These are phyloP conservation scores for Sinosuthora webbiana DNA, from an alignment of 2,113 vertebrate species.

Conservation along the genomic window DNA sequence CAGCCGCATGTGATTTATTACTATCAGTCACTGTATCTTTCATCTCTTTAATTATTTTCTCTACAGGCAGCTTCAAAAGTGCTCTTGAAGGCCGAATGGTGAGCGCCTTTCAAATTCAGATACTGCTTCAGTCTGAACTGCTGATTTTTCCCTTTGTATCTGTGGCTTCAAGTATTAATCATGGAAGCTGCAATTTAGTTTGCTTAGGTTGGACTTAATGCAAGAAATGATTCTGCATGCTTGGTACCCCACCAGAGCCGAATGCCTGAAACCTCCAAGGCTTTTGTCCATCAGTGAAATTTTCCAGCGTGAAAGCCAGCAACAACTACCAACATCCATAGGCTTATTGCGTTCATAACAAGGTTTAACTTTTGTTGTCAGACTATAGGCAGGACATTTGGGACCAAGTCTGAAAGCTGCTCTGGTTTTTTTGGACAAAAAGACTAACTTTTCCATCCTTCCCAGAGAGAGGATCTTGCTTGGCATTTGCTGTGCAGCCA, in stretches of 20 bases:
- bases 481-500: neutral
- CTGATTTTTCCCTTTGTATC: conserved; percentile 3
- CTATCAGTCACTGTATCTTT: conserved; percentile 64
- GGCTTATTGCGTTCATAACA: neutral
- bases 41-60: conserved; percentile 66
- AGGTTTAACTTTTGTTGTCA: neutral
- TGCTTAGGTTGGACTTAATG: neutral
- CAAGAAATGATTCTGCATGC: neutral
- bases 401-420: neutral
- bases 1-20: conserved; percentile 43
- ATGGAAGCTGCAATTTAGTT: neutral
- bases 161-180: neutral
- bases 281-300: neutral
- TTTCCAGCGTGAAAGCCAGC: conserved; percentile 29
- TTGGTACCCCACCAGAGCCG: neutral
- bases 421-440: neutral
- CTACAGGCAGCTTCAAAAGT: conserved; percentile 44
- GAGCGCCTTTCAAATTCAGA: neutral
- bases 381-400: neutral
- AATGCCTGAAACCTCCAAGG: neutral
- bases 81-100: conserved; percentile 34
- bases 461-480: neutral
- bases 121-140: neutral
- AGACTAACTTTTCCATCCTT: neutral
- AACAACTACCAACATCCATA: neutral